A percentile compares a stretch with the other conserved stretches of the same genome.
Conservation (phyloP, 2,888 invertebrate genomes). For the Nephrotoma guestfalica region DNA sequence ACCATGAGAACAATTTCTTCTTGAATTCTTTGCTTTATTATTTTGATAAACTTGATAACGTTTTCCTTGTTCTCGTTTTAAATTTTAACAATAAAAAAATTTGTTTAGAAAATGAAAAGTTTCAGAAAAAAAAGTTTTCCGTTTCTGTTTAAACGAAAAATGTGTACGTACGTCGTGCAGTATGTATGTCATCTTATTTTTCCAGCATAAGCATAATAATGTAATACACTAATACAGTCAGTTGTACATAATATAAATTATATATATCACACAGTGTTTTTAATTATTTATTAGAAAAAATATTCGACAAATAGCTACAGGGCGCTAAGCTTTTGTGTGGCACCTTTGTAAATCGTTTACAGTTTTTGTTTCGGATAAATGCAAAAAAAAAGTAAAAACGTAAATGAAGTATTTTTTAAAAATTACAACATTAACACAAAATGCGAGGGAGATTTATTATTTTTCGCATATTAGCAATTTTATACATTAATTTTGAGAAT, state of each 20-base stretch:
- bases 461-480: neutral
- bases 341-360: neutral
- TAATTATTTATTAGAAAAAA: neutral
- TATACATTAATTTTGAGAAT: neutral
- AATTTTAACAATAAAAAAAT: neutral
- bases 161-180: neutral
- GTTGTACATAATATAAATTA: neutral
- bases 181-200: neutral
- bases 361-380: neutral
- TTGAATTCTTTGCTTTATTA: neutral
- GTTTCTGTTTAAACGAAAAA: neutral
- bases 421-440: neutral
- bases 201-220: neutral
- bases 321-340: neutral
- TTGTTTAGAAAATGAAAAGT: neutral
- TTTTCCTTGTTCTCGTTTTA: neutral
- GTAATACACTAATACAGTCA: neutral
- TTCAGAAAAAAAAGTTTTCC: neutral
- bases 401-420: no score
- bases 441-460: neutral
- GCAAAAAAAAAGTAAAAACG: neutral
- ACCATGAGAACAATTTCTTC: neutral
- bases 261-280: neutral
- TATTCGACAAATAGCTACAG: neutral
- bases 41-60: neutral